Evolutionary conservation across 2,888 invertebrate species (phyloP), one percentile per base, ranked within the genome.

Genomic region (Electrophaes corylata): DNA sequence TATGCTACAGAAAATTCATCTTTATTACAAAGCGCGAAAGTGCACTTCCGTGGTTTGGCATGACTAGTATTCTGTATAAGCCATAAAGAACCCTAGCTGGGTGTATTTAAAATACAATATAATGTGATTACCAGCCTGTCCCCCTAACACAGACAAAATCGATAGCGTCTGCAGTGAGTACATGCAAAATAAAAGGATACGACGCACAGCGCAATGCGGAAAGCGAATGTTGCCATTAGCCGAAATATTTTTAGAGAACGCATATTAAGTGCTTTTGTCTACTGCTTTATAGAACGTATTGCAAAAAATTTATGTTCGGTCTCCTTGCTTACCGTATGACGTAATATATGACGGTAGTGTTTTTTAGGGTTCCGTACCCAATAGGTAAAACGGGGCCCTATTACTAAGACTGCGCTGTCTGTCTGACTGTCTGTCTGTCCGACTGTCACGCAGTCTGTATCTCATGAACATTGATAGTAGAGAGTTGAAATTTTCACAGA

Each of bases 141-240:
- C 90, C 90, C 91, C 88, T 91, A 86, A 88, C 88, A 89, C 89
- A 90, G 91, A 91, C 91, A 90, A 90, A 91, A 91, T 91, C 91
- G 81, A 91, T 91, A 91, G 81, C 79, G 91, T 88, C 90, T 90
- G 88, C 84, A 77, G 76, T 68, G 61, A 63, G 88, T 87, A 88
- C 77, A 88, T 76, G 85, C 79, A 79, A 84, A 86, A 83, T 77
- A 66, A 61, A 46, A 66, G 70, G 81, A 85, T 80, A 71, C 48
- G 49, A 41, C 29, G 35, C 48, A 49, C 48, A 56, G 59, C 64
- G 70, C 72, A 69, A 54, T 75, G 76, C 72, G 72, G 78, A 72
- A 71, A 64, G 64, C 59, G 55, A 51, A 64, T 52, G 57, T 53
- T 61, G 48, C 46, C 57, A 55, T 64, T 44, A 43, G 46, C 16